These are phyloP conservation scores for Tangara arthus DNA, from an alignment of 2,797 vertebrate genomes.

Conservation along the genomic window DNA sequence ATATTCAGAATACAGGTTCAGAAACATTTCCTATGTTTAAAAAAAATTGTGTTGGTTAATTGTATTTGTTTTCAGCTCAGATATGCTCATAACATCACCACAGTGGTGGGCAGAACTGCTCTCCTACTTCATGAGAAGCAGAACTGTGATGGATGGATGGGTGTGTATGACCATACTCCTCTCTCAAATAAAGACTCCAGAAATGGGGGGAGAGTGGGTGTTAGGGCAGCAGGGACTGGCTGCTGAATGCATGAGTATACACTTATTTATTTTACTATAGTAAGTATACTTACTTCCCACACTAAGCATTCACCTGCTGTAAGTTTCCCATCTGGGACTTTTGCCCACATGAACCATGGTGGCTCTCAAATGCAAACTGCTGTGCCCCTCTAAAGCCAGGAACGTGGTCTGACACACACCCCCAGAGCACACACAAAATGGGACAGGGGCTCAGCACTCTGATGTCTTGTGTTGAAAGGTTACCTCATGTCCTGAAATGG, in stretches of 20 bases:
- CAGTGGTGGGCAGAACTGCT: fast-evolving
- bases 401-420: fast-evolving
- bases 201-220: not conserved
- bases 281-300: not conserved
- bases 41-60: not conserved
- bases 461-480: fast-evolving
- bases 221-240: fast-evolving
- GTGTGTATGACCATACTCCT: not conserved
- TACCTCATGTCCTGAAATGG: not conserved
- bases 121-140: not conserved
- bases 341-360: fast-evolving
- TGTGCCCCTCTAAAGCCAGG: fast-evolving
- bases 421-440: fast-evolving
- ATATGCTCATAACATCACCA: fast-evolving
- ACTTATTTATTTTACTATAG: not conserved
- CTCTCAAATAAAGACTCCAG: not conserved
- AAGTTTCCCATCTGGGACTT: not conserved
- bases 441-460: not conserved
- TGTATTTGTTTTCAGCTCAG: not conserved
- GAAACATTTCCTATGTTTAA: not conserved
- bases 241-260: no score
- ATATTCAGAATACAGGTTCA: not conserved
- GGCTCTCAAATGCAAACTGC: not conserved
- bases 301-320: not conserved
- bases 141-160: not conserved